Conservation (phyloP, 2,888 invertebrate species). For the Ypsolopha scabrella region DNA sequence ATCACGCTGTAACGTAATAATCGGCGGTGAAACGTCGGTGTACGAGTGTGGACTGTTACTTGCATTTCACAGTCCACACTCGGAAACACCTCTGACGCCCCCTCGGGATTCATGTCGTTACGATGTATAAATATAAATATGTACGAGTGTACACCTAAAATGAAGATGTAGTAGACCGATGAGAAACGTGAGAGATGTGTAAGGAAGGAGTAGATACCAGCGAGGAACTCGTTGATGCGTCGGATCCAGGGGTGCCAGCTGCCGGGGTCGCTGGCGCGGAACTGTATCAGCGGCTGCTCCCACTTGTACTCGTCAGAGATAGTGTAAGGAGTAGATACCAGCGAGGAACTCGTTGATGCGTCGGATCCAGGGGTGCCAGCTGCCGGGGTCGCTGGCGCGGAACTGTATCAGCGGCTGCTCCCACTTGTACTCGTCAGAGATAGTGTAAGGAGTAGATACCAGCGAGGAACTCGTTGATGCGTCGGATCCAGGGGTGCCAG, state of each 20-base stretch:
- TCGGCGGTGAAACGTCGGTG: too few species aligned
- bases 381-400: constrained; percentile 43
- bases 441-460: constrained; percentile 18
- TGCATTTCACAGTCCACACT: too few species aligned
- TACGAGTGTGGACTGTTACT: too few species aligned
- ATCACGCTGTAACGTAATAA: too few species aligned
- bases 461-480: constrained; percentile 49
- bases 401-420: constrained; percentile 55
- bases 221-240: constrained; percentile 50
- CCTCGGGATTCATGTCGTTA: too few species aligned
- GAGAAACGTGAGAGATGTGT: too few species aligned
- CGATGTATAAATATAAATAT: too few species aligned
- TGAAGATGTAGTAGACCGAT: too few species aligned
- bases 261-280: constrained; percentile 44
- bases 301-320: too few species aligned
- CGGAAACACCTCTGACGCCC: too few species aligned
- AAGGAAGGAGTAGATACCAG: constrained; percentile 24
- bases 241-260: constrained; percentile 57
- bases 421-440: constrained; percentile 8
- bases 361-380: constrained; percentile 54
- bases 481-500: constrained; percentile 53
- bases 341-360: constrained; percentile 51
- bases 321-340: constrained; percentile 21
- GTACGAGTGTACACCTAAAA: too few species aligned
- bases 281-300: constrained; percentile 53